Percentiles rank a stretch among this genome's conserved stretches.
Conservation (phyloP, 1,140 invertebrate genomes). For the Drosophila malerkotliana region DNA sequence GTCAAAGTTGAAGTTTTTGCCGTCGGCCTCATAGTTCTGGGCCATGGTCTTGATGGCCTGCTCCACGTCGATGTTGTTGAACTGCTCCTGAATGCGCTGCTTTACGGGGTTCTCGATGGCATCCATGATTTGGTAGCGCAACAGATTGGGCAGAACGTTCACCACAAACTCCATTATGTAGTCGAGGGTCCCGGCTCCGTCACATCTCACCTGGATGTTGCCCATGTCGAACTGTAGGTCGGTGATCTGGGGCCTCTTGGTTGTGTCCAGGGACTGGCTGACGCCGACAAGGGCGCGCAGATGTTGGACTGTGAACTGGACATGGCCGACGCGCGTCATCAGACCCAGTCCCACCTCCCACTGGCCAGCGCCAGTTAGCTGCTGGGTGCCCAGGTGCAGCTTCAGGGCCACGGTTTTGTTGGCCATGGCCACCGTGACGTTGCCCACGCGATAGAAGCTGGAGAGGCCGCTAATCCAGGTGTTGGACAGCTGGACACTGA, state of each 20-base stretch:
- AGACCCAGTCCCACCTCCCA: slow-evolving; percentile 91
- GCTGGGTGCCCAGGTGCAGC: slow-evolving; percentile 91
- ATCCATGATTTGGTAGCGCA: slow-evolving; percentile 93
- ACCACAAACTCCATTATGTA: slow-evolving; percentile 91
- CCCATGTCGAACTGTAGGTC: slow-evolving; percentile 91
- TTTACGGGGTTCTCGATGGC: slow-evolving; percentile 90
- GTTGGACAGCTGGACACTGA: slow-evolving; percentile 87
- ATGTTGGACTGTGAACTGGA: slow-evolving; percentile 91
- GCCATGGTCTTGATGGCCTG: slow-evolving; percentile 88
- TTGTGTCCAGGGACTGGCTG: slow-evolving; percentile 90
- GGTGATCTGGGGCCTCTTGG: slow-evolving; percentile 88
- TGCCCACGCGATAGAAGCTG: slow-evolving; percentile 91
- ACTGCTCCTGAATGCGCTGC: slow-evolving; percentile 87
- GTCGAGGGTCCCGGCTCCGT: slow-evolving; percentile 92
- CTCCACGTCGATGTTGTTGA: slow-evolving; percentile 90
- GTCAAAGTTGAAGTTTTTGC: slow-evolving; percentile 67
- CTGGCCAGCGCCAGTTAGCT: slow-evolving; percentile 89
- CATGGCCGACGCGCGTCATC: slow-evolving; percentile 88
- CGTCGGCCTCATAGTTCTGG: slow-evolving; percentile 87
- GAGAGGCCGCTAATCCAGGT: slow-evolving; percentile 92
- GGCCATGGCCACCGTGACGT: slow-evolving; percentile 89
- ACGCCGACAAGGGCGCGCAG: slow-evolving; percentile 87
- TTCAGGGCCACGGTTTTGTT: slow-evolving; percentile 87
- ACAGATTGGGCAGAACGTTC: slow-evolving; percentile 92
- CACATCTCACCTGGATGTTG: slow-evolving; percentile 90